These are phyloP conservation scores for Ceyx margarethae DNA, from an alignment of 2,113 vertebrate species.

Conservation along the genomic window DNA sequence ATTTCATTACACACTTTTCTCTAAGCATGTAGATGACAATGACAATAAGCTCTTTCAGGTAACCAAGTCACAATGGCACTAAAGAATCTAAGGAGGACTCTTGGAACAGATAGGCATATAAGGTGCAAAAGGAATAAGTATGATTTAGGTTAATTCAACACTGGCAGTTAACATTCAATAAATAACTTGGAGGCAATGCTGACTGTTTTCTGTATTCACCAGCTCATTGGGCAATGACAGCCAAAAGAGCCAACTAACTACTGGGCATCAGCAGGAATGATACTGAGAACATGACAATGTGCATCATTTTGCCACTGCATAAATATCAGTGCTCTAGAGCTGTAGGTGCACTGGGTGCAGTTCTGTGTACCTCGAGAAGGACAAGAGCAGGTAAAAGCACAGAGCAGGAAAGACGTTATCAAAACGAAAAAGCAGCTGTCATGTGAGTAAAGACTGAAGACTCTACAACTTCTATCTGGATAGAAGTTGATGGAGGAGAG, in stretches of 20 bases:
- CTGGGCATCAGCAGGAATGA: not conserved
- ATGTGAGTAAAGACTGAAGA: not conserved
- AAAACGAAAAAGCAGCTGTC: not conserved
- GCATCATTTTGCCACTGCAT: not conserved
- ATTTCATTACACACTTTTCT: not conserved
- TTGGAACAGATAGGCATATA: not conserved
- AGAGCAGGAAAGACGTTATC: not conserved
- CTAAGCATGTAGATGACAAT: not conserved
- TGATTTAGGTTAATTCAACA: not conserved
- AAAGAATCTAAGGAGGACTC: not conserved
- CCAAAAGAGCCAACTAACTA: not conserved
- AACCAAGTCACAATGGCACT: not conserved
- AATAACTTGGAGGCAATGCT: not conserved
- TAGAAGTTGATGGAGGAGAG: not conserved
- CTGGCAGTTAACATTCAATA: not conserved
- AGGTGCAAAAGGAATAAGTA: not conserved
- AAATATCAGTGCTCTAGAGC: not conserved
- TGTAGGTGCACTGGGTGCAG: not conserved
- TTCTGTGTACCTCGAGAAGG: not conserved
- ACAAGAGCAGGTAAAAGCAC: not conserved
- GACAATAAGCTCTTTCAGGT: not conserved
- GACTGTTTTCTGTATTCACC: not conserved
- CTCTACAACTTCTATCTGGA: not conserved
- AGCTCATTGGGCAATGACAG: not conserved
- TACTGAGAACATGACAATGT: not conserved